Base-by-base conservation (phyloP, 2,797 vertebrate genomes). In the Crocodylus rhombifer region DNA sequence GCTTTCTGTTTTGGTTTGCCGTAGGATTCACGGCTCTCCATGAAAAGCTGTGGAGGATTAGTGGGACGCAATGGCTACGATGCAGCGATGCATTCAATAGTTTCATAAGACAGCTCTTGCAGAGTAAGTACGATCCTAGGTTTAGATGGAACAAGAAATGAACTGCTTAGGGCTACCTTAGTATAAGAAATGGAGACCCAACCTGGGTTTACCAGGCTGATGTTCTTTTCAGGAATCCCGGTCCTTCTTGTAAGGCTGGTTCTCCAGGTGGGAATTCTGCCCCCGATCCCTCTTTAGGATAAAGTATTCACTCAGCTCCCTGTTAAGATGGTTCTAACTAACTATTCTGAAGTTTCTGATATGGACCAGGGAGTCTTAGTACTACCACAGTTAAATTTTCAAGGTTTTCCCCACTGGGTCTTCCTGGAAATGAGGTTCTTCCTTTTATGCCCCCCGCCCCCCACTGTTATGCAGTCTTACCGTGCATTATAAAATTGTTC, bases 1-100 rank as follows among this genome's bases (percentile, higher is more conserved):
- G 14, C 1, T 23, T 88, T 26, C 6, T 4, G 74, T 28, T 0
- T 15, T 63, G 17, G 20, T 9, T 13, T 78, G 58, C 78, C 58
- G 81, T 69, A 91, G 90, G 84, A 26, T 83, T 87, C 87, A 74
- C 74, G 77, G 89, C 87, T 6, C 84, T 87, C 80, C 95, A 89
- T 75, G 85, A 89, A 16, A 88, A 75, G 82, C 85, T 93, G 60
- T 63, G 58, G 20, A 21, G 58, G 20, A 60, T 60, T 36, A 28
- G 1, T 4, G 33, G 30, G 13, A 51, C 42, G 10, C 42, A 51
- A 51, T 51, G 42, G 42, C 42, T 51, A 51, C 42, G 10, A 51
- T 51, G 42, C 42, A 51, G 42, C 11, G 18, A 33, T 28, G 26
- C 26, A 85, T 88, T 88, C 84, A 88, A 81, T 60, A 83, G 64